Evolutionary conservation across 2,797 vertebrate species (phyloP), one percentile per base, ranked within the genome.

Genomic region (Falco naumanni): DNA sequence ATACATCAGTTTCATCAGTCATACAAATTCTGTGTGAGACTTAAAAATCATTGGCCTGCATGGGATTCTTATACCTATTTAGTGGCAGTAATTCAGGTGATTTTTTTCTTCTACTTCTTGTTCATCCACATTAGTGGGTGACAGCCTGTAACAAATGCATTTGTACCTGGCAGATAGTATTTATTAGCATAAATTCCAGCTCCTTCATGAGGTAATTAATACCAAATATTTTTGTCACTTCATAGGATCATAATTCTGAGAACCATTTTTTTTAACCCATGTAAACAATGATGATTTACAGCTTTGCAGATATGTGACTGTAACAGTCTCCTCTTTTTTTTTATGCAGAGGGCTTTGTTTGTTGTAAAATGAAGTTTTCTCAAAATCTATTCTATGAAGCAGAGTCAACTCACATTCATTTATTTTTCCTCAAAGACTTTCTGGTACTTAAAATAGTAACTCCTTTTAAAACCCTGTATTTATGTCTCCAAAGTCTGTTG

Each of bases 111-210:
- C 83, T 14, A 24, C 24, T 71, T 86, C 84, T 92, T 89, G 70
- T 92, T 94, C 75, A 77, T 76, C 51, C 21, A 22, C 20, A 39
- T 90, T 78, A 93, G 64, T 64, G 84, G 51, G 39, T 89, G 84
- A 90, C 94, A 88, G 94, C 53, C 81, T 90, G 74, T 85, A 87
- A 85, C 70, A 86, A 95, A 93, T 80, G 90, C 85, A 89, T 87
- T 91, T 10, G 0, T 87, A 86, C 72, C 25, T 79, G 64, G 59
- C 74, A 86, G 70, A 76, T 41, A 76, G 71, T 66, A 63, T 77
- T 94, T 87, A 80, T 95, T 91, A 95, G 75, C 81, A 89, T 89
- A 90, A 94, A 95, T 95, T 93, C 57, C 66, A 75, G 51, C 26
- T 87, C 45, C 86, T 90, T 87, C 60, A 20, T 75, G 47, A 61